Evolutionary conservation across 2,888 invertebrate species (phyloP).

Genomic region (Cerastis rubricosa): DNA sequence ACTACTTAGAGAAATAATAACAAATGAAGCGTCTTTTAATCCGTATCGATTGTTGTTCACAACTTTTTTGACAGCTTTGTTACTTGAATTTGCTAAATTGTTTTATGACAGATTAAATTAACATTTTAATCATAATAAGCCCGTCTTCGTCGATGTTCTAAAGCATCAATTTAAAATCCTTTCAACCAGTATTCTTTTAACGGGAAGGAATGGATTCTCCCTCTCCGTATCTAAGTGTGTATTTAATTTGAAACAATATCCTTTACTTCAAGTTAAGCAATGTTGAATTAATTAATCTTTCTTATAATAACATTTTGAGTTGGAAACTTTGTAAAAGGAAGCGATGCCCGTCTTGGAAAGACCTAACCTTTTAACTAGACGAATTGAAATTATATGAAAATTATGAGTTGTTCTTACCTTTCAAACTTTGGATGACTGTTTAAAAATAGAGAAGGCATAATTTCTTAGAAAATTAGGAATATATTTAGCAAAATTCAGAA

Average conservation of each 20-base stretch:
- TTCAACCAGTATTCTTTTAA: conserved; percentile 25
- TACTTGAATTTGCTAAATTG: conserved; percentile 24
- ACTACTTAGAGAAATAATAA: conserved; percentile 7
- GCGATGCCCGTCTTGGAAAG: conserved; percentile 33
- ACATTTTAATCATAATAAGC: conserved; percentile 40
- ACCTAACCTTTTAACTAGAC: conserved; percentile 47
- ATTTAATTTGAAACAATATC: conserved; percentile 65
- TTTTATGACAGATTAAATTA: conserved; percentile 34
- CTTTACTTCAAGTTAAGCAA: conserved; percentile 58
- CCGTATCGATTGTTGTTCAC: conserved; percentile 9
- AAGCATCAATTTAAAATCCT: conserved; percentile 36
- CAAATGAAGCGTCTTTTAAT: conserved; percentile 13
- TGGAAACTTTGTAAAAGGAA: conserved; percentile 61
- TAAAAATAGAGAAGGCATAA: background rate
- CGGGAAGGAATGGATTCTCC: conserved; percentile 30
- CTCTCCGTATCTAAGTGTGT: conserved; percentile 53
- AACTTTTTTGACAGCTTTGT: conserved; percentile 32
- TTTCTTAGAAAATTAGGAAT: conserved; percentile 12
- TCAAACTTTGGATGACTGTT: conserved; percentile 26
- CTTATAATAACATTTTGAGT: conserved; percentile 62
- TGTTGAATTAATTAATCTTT: conserved; percentile 68
- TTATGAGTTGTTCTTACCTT: conserved; percentile 39
- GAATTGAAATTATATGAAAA: conserved; percentile 59
- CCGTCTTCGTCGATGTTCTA: background rate
- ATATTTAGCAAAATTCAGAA: background rate